These are phyloP conservation scores for Elanoides forficatus DNA, from an alignment of 2,113 vertebrate genomes.

Conservation along the genomic window DNA sequence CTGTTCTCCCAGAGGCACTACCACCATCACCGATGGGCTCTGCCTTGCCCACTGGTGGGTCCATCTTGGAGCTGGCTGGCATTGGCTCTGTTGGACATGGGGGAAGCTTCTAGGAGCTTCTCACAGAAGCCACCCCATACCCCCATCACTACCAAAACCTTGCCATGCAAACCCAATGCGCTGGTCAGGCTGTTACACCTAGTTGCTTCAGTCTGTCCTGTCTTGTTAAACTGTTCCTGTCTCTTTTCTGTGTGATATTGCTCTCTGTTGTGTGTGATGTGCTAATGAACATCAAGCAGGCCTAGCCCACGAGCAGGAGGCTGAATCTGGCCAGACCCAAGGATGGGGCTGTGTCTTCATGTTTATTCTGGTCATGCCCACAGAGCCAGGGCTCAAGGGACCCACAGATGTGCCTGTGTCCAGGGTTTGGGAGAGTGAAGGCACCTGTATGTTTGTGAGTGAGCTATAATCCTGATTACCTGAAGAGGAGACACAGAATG, in stretches of 20 bases:
- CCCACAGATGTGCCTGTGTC: fast-evolving
- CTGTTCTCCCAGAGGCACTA: not conserved
- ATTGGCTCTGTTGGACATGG: fast-evolving
- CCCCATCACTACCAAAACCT: not conserved
- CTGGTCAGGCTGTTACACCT: not conserved
- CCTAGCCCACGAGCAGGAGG: fast-evolving
- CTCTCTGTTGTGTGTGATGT: not conserved
- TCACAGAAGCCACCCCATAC: not conserved
- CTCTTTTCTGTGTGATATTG: not conserved
- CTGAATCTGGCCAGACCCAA: not conserved
- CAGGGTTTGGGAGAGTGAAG: not conserved
- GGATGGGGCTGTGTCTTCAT: not conserved
- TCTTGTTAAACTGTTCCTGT: not conserved
- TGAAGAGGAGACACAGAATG: not conserved
- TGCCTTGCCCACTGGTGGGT: fast-evolving
- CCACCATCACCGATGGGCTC: fast-evolving
- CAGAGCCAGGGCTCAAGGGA: not conserved
- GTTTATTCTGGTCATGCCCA: not conserved
- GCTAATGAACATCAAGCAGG: not conserved
- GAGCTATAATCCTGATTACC: not conserved
- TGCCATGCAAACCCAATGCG: not conserved
- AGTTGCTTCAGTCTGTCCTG: not conserved
- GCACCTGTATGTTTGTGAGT: fast-evolving
- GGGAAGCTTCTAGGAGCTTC: not conserved
- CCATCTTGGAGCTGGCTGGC: not conserved